Conservation (phyloP, 92 coral and sea anemone species). For the Actinostola sp. region DNA sequence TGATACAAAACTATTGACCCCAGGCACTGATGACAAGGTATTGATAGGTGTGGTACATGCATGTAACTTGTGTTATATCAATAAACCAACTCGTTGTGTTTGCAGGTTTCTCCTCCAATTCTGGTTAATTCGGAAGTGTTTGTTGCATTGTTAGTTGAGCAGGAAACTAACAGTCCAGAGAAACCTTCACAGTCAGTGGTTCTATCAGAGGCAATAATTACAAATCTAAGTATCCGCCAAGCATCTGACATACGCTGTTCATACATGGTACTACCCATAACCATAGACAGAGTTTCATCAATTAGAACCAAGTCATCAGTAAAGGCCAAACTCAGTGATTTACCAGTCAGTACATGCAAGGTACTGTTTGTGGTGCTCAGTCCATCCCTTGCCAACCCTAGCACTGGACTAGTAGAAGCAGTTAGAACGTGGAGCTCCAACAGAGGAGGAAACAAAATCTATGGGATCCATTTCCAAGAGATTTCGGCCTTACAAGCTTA, state of each 20-base stretch:
- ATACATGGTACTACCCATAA: slow-evolving; percentile 56
- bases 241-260: slow-evolving; percentile 86
- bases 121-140: slow-evolving; percentile 78
- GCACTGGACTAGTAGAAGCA: slow-evolving; percentile 59
- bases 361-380: slow-evolving; percentile 82
- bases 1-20: slow-evolving; percentile 57
- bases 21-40: slow-evolving; percentile 81
- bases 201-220: slow-evolving; percentile 75
- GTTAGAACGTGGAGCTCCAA: slow-evolving; percentile 63
- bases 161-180: slow-evolving; percentile 8
- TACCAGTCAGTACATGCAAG: slow-evolving; percentile 43
- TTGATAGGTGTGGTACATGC: background rate
- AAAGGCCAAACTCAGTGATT: slow-evolving; percentile 53
- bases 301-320: slow-evolving; percentile 39
- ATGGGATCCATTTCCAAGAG: slow-evolving; percentile 92
- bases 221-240: slow-evolving; percentile 79
- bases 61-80: background rate
- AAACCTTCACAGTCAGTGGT: slow-evolving; percentile 25
- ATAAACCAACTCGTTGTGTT: background rate
- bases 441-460: slow-evolving; percentile 49
- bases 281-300: slow-evolving; percentile 30
- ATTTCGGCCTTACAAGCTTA: slow-evolving; percentile 92
- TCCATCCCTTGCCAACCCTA: slow-evolving; percentile 78
- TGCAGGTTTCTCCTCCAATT: slow-evolving; percentile 89
- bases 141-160: slow-evolving; percentile 78